A percentile compares a stretch with the other conserved stretches of the same genome.
Evolutionary conservation across 2,888 invertebrate genomes (phyloP).

Genomic region (Ernsta delagoae): DNA sequence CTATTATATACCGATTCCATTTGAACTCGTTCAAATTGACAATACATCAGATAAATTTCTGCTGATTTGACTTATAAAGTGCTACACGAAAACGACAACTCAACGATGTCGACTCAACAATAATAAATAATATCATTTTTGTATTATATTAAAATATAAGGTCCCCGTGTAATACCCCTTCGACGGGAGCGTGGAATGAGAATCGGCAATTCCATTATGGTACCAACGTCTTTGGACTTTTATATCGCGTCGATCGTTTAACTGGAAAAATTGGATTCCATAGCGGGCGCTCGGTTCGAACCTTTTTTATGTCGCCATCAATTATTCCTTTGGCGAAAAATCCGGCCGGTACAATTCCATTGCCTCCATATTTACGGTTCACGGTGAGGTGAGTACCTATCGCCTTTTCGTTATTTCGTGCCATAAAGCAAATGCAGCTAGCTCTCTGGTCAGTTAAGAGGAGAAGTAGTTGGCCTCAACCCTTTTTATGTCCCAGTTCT

Average conservation of each 20-base stretch:
- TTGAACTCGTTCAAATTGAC: not conserved
- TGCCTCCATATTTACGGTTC: conserved; percentile 34
- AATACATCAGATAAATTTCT: not conserved
- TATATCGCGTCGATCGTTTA: conserved; percentile 46
- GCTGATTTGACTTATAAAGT: not conserved
- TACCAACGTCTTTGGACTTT: conserved; percentile 20
- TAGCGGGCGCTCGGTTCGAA: conserved; percentile 37
- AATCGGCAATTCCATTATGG: conserved; percentile 32
- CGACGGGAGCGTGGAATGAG: conserved; percentile 13
- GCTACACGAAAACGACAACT: not conserved
- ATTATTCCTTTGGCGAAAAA: conserved; percentile 36
- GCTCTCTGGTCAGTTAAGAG: conserved; percentile 23
- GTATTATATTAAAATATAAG: conserved; percentile 22
- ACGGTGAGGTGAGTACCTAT: conserved; percentile 39
- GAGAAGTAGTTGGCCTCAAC: too few relatives aligned
- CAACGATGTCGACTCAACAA: conserved; percentile 1
- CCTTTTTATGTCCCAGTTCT: too few relatives aligned
- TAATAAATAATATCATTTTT: conserved; percentile 11
- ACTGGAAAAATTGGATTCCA: conserved; percentile 40
- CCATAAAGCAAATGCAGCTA: conserved; percentile 43
- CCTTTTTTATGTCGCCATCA: conserved; percentile 41
- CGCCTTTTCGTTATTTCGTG: conserved; percentile 45
- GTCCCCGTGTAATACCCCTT: conserved; percentile 3
- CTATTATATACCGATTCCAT: too few relatives aligned
- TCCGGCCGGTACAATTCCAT: conserved; percentile 13